Evolutionary conservation across 2,888 invertebrate genomes (phyloP).

Genomic region (Drosophila tanythrix): DNA sequence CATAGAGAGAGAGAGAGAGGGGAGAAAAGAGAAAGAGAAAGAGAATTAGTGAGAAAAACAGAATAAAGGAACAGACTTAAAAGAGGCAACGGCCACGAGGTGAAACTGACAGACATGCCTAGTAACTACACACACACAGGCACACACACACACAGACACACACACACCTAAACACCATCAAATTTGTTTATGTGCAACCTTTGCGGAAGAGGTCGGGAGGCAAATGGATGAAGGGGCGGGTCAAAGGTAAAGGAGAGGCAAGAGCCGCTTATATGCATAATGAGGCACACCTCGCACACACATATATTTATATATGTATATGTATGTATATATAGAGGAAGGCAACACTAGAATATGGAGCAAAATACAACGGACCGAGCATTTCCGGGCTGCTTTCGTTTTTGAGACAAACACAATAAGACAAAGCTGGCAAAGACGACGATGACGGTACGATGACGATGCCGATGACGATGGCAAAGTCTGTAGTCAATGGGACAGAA

Average conservation of each 20-base stretch:
- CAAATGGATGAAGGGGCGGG: constrained; percentile 1
- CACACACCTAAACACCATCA: neutral
- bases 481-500: constrained; percentile 41
- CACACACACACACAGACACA: constrained; percentile 18
- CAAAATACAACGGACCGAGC: constrained; percentile 45
- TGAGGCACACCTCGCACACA: constrained; percentile 52
- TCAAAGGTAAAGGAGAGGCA: constrained; percentile 8
- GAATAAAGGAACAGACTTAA: constrained; percentile 35
- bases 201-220: neutral
- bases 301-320: neutral
- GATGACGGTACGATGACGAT: constrained; percentile 21
- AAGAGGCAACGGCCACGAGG: constrained; percentile 39
- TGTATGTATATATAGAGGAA: neutral
- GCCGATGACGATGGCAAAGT: constrained; percentile 43
- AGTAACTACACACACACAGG: constrained; percentile 22
- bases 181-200: constrained; percentile 27
- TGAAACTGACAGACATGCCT: constrained; percentile 39
- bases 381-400: constrained; percentile 77
- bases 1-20: constrained; percentile 4
- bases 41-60: neutral
- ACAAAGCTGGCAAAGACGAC: constrained; percentile 19
- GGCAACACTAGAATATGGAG: constrained; percentile 25
- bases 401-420: constrained; percentile 52
- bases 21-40: neutral
- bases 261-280: constrained; percentile 61